Evolutionary conservation across 2,797 vertebrate species (phyloP), one percentile per base, ranked within the genome.

Genomic region (Gallinago nigripennis): DNA sequence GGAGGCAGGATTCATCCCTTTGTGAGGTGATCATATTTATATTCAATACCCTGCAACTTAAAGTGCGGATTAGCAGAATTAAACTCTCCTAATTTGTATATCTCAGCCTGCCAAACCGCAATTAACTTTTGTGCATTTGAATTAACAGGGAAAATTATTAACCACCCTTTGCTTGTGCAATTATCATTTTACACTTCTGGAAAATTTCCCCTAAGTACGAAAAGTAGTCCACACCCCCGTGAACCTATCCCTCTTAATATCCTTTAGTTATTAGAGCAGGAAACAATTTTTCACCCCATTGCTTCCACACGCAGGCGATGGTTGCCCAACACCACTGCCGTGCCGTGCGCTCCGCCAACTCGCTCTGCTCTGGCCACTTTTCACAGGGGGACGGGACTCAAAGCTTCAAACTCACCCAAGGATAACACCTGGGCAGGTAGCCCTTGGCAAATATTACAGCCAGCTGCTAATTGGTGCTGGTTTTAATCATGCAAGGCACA

Each of bases 31-130:
- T 91, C 79, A n/a, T 88, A 75, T 94, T 97, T 94, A 75, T 82
- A 90, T 95, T 96, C 80, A 92, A 64, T 82, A 69, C 79, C 77
- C 92, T 81, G 92, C 88, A 95, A 95, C 54, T 93, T 94, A 93
- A 96, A 94, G 54, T 58, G 93, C 79, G 94, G 96, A 97, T 97
- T 97, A 97, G 89, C 82, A 85, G 91, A 97, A 95, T 95, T 96
- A 94, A 94, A 95, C 86, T 88, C 81, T 50, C 78, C 82, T 96
- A 97, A 96, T 95, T 95, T 97, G 92, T 96, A 91, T 95, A 92
- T 95, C 92, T 96, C 87, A 50, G 71, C 35, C 82, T 69, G 94
- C 91, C 88, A 95, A 97, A 43, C 84, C 1, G 13, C 94, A 95
- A 94, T 92, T 88, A 96, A 95, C 89, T 96, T 95, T 87, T 90